phyloP scores from a whole-genome alignment of 1,140 invertebrate genomes.

The Drosophila saltans region DNA sequence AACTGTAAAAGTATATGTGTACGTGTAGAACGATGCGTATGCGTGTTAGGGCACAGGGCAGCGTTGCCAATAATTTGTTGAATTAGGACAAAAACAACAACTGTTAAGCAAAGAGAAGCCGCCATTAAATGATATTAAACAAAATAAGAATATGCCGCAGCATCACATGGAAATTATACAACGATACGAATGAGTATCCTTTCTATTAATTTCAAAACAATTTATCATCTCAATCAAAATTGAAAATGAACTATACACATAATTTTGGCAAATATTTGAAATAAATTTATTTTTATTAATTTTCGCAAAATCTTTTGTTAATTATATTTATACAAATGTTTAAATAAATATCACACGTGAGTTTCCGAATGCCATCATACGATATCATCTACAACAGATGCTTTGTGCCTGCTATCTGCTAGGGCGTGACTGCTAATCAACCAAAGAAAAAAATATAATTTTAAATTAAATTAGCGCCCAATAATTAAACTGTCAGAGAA shows the following conservation, averaged over 20 bases:
- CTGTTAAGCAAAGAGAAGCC: background rate
- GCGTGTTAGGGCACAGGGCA: constrained; percentile 46
- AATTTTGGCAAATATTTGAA: background rate
- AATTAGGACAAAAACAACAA: constrained; percentile 10
- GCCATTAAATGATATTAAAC: background rate
- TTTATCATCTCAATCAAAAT: background rate
- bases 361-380: constrained; percentile 21
- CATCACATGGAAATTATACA: too few relatives aligned
- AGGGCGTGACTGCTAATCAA: constrained; percentile 12
- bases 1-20: background rate
- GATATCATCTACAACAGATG: constrained; percentile 14
- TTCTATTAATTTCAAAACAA: background rate
- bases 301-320: background rate
- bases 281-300: background rate
- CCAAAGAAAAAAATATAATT: background rate
- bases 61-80: background rate
- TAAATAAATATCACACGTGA: constrained; percentile 28
- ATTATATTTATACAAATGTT: background rate
- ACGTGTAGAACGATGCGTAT: constrained; percentile 18
- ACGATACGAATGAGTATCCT: too few relatives aligned
- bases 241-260: background rate
- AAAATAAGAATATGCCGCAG: background rate
- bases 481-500: constrained; percentile 41
- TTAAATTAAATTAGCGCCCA: constrained; percentile 61
- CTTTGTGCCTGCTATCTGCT: background rate